Evolutionary conservation across 2,797 vertebrate species (phyloP).

Genomic region (Sebastes miniatus): DNA sequence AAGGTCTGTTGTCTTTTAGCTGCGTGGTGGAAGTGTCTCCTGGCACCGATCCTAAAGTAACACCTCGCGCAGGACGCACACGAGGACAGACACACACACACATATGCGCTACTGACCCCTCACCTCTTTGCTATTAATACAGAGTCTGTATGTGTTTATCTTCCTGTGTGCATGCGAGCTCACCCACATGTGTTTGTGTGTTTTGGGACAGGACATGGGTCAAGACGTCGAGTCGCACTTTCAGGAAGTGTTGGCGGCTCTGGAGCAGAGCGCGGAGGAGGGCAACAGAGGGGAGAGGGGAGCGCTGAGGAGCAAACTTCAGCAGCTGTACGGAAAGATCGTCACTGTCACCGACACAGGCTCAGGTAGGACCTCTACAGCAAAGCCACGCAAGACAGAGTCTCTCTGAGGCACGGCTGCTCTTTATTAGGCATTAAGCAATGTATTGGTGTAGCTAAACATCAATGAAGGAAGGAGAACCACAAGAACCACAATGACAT

Average conservation of each 20-base stretch:
- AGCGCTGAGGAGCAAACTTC: slow-evolving; percentile 74
- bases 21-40: slow-evolving; percentile 28
- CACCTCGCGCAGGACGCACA: slow-evolving; percentile 49
- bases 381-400: neutral
- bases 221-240: slow-evolving; percentile 85
- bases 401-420: neutral
- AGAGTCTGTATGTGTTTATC: slow-evolving; percentile 35
- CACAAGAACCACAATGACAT: neutral
- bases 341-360: slow-evolving; percentile 67
- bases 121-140: slow-evolving; percentile 64
- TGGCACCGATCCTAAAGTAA: slow-evolving; percentile 59
- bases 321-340: slow-evolving; percentile 82
- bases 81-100: slow-evolving; percentile 2
- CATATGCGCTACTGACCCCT: slow-evolving; percentile 30
- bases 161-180: slow-evolving; percentile 55
- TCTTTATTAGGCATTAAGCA: neutral
- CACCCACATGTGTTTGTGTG: slow-evolving; percentile 46
- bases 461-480: neutral
- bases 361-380: slow-evolving; percentile 64
- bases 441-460: neutral
- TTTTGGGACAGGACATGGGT: slow-evolving; percentile 82
- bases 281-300: slow-evolving; percentile 45
- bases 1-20: slow-evolving; percentile 16
- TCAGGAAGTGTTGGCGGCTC: slow-evolving; percentile 84
- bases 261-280: slow-evolving; percentile 78